A percentile compares a stretch with the other conserved stretches of the same genome.
These are phyloP conservation scores for Synodontis membranacea DNA, from an alignment of 2,113 vertebrate species.

Conservation along the genomic window DNA sequence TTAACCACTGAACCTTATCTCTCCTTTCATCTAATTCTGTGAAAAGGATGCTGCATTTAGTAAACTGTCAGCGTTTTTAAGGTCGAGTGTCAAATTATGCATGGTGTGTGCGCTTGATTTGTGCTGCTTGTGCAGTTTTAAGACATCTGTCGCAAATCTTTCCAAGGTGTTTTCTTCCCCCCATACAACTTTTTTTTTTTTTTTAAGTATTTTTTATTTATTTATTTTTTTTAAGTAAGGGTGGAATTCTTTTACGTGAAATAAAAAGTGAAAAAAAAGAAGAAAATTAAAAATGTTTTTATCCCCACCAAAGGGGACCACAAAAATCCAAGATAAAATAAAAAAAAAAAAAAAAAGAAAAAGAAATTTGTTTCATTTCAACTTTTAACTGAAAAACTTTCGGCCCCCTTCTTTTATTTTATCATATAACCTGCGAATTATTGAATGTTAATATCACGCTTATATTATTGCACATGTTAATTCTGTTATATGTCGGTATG, in stretches of 20 bases:
- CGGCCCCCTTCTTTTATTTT: background rate
- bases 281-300: too few species aligned
- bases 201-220: too few species aligned
- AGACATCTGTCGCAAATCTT: background rate
- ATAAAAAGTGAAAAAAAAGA: background rate
- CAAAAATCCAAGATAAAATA: too few species aligned
- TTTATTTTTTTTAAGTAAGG: background rate
- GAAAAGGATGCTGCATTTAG: background rate
- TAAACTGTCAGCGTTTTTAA: background rate
- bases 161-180: background rate
- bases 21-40: background rate
- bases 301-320: too few species aligned
- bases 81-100: background rate
- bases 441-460: background rate
- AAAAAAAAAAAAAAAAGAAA: too few species aligned
- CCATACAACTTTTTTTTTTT: background rate
- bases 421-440: background rate
- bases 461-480: background rate
- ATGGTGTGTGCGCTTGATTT: background rate
- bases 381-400: background rate
- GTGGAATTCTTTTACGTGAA: background rate
- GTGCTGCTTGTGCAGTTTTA: background rate
- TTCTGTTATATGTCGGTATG: background rate
- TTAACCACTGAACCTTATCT: background rate
- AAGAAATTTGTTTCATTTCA: background rate